A percentile compares a stretch with the other conserved stretches of the same genome.
Evolutionary conservation across 1,140 invertebrate genomes (phyloP).

Genomic region (Hirudo medicinalis): DNA sequence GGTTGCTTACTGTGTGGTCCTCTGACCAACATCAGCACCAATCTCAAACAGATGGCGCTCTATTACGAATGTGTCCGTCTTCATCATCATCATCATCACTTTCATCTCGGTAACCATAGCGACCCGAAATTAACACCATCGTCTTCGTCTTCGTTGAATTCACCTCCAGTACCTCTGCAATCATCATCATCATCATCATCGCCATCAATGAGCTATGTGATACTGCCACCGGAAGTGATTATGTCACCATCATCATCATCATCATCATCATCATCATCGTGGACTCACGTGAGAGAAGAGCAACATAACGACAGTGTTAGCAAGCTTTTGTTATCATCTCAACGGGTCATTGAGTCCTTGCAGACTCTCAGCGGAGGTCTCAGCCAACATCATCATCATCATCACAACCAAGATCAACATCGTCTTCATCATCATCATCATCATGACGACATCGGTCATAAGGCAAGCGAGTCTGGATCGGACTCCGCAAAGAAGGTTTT

Average conservation of each 20-base stretch:
- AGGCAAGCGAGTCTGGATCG: too few species aligned
- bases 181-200: neutral
- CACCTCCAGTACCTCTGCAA: neutral
- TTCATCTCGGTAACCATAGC: too few species aligned
- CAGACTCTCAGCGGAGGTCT: neutral
- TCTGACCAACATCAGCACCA: conserved; percentile 18
- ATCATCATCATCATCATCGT: neutral
- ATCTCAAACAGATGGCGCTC: conserved; percentile 16
- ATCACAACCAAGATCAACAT: neutral
- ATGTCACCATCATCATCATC: conserved; percentile 9
- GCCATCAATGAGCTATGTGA: too few species aligned
- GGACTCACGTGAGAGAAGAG: too few species aligned
- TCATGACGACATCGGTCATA: neutral
- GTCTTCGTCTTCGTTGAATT: neutral
- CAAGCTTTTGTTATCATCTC: conserved; percentile 5
- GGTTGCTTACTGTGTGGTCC: conserved; percentile 15
- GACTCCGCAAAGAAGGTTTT: too few species aligned
- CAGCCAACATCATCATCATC: conserved; percentile 7
- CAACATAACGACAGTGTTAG: too few species aligned
- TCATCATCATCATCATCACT: conserved; percentile 19
- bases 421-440: neutral
- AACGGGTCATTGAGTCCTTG: conserved; percentile 1
- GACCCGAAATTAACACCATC: neutral
- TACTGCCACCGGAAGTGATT: too few species aligned
- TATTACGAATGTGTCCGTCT: conserved; percentile 17